Conservation (phyloP, 2,797 vertebrate genomes). For the Clamator glandarius region DNA sequence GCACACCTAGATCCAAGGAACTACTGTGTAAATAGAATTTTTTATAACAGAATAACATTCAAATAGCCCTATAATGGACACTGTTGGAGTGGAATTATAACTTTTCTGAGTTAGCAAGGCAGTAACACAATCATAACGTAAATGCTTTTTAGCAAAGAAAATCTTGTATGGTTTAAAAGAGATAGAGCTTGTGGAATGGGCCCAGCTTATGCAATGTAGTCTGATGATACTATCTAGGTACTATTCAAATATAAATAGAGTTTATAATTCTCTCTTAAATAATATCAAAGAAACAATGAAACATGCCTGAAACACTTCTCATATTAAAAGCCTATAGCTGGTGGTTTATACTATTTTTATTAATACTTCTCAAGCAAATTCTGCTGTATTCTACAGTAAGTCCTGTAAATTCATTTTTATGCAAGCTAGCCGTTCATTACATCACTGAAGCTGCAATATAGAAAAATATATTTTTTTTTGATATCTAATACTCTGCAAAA, state of each 20-base stretch:
- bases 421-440: not conserved
- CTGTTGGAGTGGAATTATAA: not conserved
- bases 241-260: not conserved
- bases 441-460: not conserved
- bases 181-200: not conserved
- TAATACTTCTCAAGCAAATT: not conserved
- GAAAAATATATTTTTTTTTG: not conserved
- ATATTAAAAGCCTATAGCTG: not conserved
- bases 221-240: not conserved
- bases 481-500: not conserved
- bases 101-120: not conserved
- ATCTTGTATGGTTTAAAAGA: not conserved
- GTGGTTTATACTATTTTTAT: not conserved
- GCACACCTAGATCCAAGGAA: not conserved
- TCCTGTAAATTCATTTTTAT: not conserved
- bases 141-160: not conserved
- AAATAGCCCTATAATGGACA: not conserved
- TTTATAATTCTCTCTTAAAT: not conserved
- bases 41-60: not conserved
- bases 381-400: not conserved
- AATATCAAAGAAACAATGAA: not conserved
- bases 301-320: not conserved
- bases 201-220: not conserved
- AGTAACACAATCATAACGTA: not conserved
- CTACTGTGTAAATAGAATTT: not conserved